Evolutionary conservation across 30 jellyfish, hydroid and myxozoan species (phyloP).

Genomic region (Turritopsis dohrnii): DNA sequence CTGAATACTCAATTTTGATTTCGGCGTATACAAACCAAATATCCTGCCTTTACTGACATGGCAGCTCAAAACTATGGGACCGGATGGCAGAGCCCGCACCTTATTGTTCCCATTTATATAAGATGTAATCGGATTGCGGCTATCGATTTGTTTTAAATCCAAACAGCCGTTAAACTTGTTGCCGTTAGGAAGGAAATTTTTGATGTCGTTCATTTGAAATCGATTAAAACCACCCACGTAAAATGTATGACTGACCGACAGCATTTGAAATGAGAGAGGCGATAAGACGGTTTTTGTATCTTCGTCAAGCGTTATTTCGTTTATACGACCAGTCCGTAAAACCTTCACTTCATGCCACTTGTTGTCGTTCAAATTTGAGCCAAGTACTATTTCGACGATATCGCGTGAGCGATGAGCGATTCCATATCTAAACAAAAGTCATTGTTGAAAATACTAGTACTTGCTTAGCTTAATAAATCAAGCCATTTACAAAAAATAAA

Average conservation of each 20-base stretch:
- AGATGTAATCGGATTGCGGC: neutral
- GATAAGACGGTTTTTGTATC: constrained; percentile 13
- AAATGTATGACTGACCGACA: constrained; percentile 47
- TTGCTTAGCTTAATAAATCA: no score
- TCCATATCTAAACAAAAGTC: neutral
- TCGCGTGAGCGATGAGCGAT: neutral
- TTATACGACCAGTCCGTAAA: constrained; percentile 36
- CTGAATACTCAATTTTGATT: neutral
- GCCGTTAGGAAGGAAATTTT: constrained; percentile 26
- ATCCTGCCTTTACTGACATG: neutral
- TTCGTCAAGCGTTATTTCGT: constrained; percentile 54
- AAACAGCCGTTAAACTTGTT: constrained; percentile 64
- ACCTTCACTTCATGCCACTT: constrained; percentile 76
- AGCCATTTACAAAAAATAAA: no score
- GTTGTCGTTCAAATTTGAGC: constrained; percentile 60
- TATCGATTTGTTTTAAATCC: constrained; percentile 22
- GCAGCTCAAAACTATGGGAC: neutral
- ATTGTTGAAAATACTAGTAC: no score
- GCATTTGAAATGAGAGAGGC: constrained; percentile 39
- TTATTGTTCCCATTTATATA: constrained; percentile 21
- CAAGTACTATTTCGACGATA: constrained; percentile 15
- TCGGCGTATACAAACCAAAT: neutral
- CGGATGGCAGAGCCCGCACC: neutral
- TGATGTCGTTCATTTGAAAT: neutral
- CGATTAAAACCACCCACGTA: constrained; percentile 57